Base-by-base conservation (phyloP, 2,888 invertebrate species). In the Dexiosoma caninum region DNA sequence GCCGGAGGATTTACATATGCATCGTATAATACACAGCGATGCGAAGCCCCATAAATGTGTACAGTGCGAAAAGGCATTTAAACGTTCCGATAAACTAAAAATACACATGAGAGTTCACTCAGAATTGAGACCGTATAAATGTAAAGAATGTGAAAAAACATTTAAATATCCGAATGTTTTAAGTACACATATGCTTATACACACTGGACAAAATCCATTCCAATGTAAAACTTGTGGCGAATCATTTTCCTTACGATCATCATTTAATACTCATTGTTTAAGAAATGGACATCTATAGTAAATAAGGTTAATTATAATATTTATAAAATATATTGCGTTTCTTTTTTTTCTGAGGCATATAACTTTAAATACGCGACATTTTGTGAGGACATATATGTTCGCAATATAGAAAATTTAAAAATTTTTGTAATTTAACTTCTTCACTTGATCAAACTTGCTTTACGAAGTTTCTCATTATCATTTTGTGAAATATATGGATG, bases 151-250 rank as follows among this genome's bases (percentile, higher is more conserved):
- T 85, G 92, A 92, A 16, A 93, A 93, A 87, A 91, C 91, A 9
- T 94, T 94, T 88, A 91, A 83, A 86, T 93, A 94, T 87, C 92
- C 92, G 57, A 94, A 93, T 83, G 92, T 93, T 84, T 90, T 94
- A n/a, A 92, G 92, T 0, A 92, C 93, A 70, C 94, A 94, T 87
- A 91, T 92, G 21, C 92, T 92, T 84, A 90, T 92, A 32, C 94
- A 94, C 86, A 81, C 81, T 6, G 81, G 81, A 2, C 81, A 81
- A 64, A 81, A 72, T 59, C 81, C 81, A 19, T 77, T 69, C 69
- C 64, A 77, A 12, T 81, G 81, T 51, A 81, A 77, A 59, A 81
- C 69, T 16, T 81, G 81, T 44, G 81, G 81, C 8, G 81, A 77
- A 51, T 62, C 77, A 59, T 81, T 81, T 74, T 81, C 81, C 2